Evolutionary conservation across 2,797 vertebrate species (phyloP).

Genomic region (Harpagifer antarcticus): DNA sequence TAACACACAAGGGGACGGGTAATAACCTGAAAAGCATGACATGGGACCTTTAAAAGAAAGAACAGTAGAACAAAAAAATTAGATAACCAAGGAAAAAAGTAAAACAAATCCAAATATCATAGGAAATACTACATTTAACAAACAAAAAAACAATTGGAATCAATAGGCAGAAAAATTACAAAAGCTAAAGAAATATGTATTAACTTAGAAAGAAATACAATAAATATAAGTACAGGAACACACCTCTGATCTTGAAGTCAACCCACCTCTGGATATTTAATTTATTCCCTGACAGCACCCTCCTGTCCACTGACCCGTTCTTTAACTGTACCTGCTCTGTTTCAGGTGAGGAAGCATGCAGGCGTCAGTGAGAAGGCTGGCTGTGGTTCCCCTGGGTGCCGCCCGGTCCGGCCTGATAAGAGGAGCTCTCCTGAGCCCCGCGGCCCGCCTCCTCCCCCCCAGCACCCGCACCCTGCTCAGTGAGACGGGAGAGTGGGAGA

Average conservation of each 20-base stretch:
- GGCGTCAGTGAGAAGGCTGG: slow-evolving; percentile 63
- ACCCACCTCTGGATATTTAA: not conserved
- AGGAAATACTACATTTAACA: too few species aligned
- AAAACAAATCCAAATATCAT: too few species aligned
- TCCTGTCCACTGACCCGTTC: not conserved
- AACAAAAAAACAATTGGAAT: too few species aligned
- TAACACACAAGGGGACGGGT: too few species aligned
- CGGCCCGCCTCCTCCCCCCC: slow-evolving; percentile 12
- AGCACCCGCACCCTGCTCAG: slow-evolving; percentile 87
- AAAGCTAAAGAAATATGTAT: too few species aligned
- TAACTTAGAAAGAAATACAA: too few species aligned
- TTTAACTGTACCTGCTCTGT: not conserved
- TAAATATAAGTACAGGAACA: too few species aligned
- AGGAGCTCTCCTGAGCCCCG: slow-evolving; percentile 25
- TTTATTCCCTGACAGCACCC: not conserved
- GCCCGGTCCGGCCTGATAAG: slow-evolving; percentile 52
- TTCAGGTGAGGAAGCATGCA: slow-evolving; percentile 80
- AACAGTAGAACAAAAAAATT: too few species aligned
- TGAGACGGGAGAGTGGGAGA: slow-evolving; percentile 92
- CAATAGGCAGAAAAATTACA: too few species aligned
- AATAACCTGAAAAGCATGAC: too few species aligned
- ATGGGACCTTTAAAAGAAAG: too few species aligned
- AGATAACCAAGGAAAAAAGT: too few species aligned
- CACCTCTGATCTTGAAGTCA: not conserved
- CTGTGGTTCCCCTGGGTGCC: slow-evolving; percentile 67